Percentiles rank a stretch among this genome's conserved stretches.
phyloP scores from a whole-genome alignment of 2,113 vertebrate genomes.

The Bombycilla garrulus region DNA sequence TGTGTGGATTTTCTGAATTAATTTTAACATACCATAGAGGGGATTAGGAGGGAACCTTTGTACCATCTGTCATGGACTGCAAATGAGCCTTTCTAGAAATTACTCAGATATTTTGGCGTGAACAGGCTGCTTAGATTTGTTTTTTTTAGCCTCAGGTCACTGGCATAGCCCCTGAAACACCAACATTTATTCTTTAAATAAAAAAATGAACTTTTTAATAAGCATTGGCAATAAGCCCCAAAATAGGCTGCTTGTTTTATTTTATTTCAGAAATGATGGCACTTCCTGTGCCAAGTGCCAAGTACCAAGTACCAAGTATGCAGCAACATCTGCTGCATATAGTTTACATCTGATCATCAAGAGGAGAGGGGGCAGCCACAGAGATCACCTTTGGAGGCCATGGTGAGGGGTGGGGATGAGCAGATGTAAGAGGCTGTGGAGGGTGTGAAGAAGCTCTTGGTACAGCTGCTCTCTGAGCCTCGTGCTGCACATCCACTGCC shows the following conservation, averaged over 20 bases:
- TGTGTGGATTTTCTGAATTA: not conserved
- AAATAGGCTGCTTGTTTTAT: not conserved
- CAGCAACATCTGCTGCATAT: not conserved
- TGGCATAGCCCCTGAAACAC: not conserved
- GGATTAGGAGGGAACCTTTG: not conserved
- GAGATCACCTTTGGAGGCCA: not conserved
- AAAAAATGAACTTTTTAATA: not conserved
- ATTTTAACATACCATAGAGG: not conserved
- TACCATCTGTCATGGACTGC: not conserved
- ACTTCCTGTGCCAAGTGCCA: not conserved
- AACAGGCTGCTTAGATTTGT: not conserved
- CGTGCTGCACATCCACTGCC: accelerated
- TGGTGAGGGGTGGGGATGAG: not conserved
- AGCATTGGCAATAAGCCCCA: not conserved
- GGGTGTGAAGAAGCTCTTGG: not conserved
- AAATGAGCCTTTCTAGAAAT: not conserved
- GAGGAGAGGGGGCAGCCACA: not conserved
- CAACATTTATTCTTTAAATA: not conserved
- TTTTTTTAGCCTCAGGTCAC: not conserved
- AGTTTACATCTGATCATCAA: not conserved
- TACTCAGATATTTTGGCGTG: not conserved
- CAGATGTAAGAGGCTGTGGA: not conserved
- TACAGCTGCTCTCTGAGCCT: not conserved
- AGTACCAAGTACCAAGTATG: not conserved
- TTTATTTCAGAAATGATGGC: not conserved